Evolutionary conservation across 2,797 vertebrate genomes (phyloP).

Genomic region (Dipus sagitta): DNA sequence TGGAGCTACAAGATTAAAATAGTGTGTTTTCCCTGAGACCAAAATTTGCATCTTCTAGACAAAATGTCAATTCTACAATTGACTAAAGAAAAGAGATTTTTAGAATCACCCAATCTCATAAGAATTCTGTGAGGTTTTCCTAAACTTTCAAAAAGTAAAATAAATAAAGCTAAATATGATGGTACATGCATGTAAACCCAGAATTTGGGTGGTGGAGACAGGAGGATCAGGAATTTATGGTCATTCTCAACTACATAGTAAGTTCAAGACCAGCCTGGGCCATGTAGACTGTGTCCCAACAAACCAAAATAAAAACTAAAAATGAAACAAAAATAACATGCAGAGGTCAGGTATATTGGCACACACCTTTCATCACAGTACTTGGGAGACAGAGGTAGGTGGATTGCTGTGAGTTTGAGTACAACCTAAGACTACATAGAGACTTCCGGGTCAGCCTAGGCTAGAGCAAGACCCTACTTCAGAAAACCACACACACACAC

Average conservation of each 20-base stretch:
- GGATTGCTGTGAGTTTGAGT: too few species aligned
- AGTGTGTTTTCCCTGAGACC: not conserved
- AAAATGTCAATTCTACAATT: not conserved
- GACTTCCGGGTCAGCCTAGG: too few species aligned
- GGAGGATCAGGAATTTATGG: not conserved
- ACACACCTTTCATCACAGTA: too few species aligned
- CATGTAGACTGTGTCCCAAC: not conserved
- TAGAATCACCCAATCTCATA: not conserved
- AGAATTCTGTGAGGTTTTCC: conserved; percentile 45
- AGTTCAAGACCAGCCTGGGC: not conserved
- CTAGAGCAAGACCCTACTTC: too few species aligned
- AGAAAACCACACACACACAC: too few species aligned
- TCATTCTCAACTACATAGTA: not conserved
- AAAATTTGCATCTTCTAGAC: conserved; percentile 20
- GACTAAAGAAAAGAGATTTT: not conserved
- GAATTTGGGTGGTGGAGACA: not conserved
- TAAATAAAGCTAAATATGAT: not conserved
- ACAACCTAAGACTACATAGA: too few species aligned
- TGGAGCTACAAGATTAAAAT: not conserved
- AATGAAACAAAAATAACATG: not conserved
- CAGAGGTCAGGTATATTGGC: not conserved
- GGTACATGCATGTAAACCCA: not conserved
- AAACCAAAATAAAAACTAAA: not conserved
- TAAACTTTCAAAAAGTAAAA: conserved; percentile 9
- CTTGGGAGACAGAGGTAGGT: too few species aligned